Evolutionary conservation across 1,140 invertebrate genomes (phyloP), one percentile per base, ranked within the genome.

Genomic region (Hirudo medicinalis): DNA sequence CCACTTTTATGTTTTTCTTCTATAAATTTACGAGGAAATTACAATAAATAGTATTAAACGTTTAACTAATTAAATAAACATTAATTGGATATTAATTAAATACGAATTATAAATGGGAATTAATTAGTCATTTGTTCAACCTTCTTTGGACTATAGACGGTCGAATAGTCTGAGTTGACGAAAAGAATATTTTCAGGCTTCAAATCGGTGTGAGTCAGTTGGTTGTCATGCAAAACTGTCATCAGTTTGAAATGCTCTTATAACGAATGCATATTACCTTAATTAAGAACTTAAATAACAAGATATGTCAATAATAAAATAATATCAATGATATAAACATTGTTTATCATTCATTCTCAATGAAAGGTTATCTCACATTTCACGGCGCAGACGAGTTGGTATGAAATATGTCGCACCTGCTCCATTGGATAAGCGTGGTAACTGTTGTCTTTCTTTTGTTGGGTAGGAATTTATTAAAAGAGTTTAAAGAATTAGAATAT

Each of bases 161-260:
- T 36, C 15, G 94, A 90, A 80, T 89, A 96, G 77, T 94, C 91
- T n/a, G 92, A 94, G 85, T 94, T 90, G 13, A 97, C 89, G 82
- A 99, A 98, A 36, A 99, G 84, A 76, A 99, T 97, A 85, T 99
- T 99, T 85, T 99, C 96, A 32, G 97, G 97, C 75, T 99, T 99
- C 77, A 99, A 86, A 85, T 99, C 97, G 15, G 97, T 99, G 84
- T 99, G 97, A 69, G 97, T 99, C 72, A 99, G 86, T 82, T 94
- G 90, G 84, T 95, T 94, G 77, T 97, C 91, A 83, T 99, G 97
- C 49, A 99, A 85, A 86, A 98, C 84, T 85, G 76, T 27, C 22
- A 63, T 13, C 22, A 63, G 13, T 63, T 63, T 27, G 9, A 63
- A 25, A 63, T 63, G 11, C 19, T 49, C 43, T 49, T 49, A 17